Evolutionary conservation across 1,140 invertebrate species (phyloP).

Genomic region (Littorina saxatilis): DNA sequence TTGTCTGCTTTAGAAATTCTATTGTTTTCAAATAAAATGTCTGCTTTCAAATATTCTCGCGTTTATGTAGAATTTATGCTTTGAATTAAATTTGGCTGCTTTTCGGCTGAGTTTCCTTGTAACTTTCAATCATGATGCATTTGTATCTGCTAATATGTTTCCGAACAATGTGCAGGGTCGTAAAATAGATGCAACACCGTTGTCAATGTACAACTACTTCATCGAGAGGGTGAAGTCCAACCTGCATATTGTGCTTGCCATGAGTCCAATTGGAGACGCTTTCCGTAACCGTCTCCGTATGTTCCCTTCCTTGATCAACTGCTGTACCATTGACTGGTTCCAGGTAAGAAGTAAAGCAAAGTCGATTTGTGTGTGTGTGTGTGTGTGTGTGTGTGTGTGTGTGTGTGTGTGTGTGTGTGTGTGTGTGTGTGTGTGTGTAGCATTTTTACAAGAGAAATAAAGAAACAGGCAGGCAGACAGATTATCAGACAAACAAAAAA

Average conservation of each 20-base stretch:
- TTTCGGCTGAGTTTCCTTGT: too few relatives aligned
- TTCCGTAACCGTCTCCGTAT: slow-evolving; percentile 76
- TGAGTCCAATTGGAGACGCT: slow-evolving; percentile 76
- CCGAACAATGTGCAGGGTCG: slow-evolving; percentile 77
- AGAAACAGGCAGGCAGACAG: too few relatives aligned
- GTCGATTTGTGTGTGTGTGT: not conserved
- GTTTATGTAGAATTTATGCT: too few relatives aligned
- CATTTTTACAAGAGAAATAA: not conserved
- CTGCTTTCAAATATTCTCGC: too few relatives aligned
- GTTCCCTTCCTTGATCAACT: slow-evolving; percentile 77
- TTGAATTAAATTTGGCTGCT: too few relatives aligned
- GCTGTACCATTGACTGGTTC: slow-evolving; percentile 78
- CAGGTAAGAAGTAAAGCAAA: slow-evolving; percentile 64
- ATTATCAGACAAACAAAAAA: too few relatives aligned
- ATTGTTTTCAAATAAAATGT: too few relatives aligned
- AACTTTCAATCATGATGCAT: too few relatives aligned
- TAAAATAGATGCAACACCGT: slow-evolving; percentile 74
- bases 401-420: not conserved
- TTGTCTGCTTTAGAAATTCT: too few relatives aligned
- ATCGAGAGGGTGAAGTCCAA: slow-evolving; percentile 75
- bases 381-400: not conserved
- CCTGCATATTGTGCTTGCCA: slow-evolving; percentile 75
- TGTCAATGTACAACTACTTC: slow-evolving; percentile 77
- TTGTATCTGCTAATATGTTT: not conserved
- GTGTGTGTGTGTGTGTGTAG: not conserved